Evolutionary conservation across 2,888 invertebrate species (phyloP).

Genomic region (Leptogaster cylindrica): DNA sequence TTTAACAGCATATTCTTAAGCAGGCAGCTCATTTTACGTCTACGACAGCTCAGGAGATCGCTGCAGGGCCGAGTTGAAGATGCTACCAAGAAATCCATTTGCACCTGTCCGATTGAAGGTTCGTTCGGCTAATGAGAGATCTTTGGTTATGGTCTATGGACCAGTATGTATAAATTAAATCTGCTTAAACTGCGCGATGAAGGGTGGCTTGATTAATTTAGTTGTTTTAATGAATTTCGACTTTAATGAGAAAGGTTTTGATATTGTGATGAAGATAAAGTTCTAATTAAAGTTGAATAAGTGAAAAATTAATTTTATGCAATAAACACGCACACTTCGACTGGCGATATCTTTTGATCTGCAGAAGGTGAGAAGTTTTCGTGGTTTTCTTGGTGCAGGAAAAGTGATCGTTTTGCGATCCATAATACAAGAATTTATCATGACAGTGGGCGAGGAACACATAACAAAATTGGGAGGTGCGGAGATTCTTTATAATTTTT

Average conservation of each 20-base stretch:
- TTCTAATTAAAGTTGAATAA: conserved; percentile 30
- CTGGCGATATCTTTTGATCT: too few relatives aligned
- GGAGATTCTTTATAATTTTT: too few relatives aligned
- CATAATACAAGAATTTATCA: too few relatives aligned
- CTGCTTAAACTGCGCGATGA: neutral
- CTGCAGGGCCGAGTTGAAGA: neutral
- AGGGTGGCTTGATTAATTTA: conserved; percentile 13
- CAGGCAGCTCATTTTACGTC: conserved; percentile 22
- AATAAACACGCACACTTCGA: conserved; percentile 21
- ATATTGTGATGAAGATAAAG: conserved; percentile 9
- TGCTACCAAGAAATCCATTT: neutral
- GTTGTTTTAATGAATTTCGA: too few relatives aligned
- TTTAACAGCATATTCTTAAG: neutral
- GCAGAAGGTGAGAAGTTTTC: too few relatives aligned
- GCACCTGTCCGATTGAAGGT: conserved; percentile 23
- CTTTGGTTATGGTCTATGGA: conserved; percentile 5
- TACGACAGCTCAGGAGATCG: neutral
- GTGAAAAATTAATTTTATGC: conserved; percentile 27
- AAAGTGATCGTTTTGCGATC: too few relatives aligned
- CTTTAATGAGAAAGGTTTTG: too few relatives aligned
- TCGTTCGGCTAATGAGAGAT: conserved; percentile 19
- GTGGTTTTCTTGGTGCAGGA: conserved; percentile 2
- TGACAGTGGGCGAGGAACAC: too few relatives aligned
- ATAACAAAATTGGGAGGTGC: too few relatives aligned
- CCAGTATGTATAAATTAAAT: conserved; percentile 19